phyloP scores from a whole-genome alignment of 2,113 vertebrate genomes.

The Hippocampus abdominalis region DNA sequence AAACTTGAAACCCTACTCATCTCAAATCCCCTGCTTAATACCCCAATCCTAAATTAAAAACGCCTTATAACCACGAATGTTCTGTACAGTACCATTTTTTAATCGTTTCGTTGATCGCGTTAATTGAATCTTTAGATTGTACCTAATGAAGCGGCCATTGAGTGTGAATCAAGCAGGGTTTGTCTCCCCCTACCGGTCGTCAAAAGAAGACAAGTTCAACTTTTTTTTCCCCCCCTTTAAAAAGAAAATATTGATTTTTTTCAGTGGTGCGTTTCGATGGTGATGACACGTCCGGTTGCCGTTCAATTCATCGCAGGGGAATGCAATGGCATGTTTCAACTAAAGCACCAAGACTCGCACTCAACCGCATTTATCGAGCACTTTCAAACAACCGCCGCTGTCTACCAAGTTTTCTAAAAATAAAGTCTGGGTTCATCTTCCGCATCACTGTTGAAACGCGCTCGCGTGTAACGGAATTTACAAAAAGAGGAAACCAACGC shows the following conservation, averaged over 20 bases:
- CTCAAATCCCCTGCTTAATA: too few species aligned
- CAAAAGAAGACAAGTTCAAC: not conserved
- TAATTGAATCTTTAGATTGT: not conserved
- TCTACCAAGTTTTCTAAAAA: not conserved
- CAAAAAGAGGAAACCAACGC: conserved; percentile 1
- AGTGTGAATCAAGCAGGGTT: not conserved
- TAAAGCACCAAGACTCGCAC: not conserved
- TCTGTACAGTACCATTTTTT: too few species aligned
- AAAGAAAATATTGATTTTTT: not conserved
- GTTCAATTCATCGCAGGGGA: not conserved
- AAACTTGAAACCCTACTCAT: too few species aligned
- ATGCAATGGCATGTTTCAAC: not conserved
- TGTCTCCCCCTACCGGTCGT: not conserved
- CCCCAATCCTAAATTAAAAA: too few species aligned
- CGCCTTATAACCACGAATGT: too few species aligned
- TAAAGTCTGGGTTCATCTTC: not conserved
- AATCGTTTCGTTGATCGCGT: not conserved
- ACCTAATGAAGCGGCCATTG: not conserved
- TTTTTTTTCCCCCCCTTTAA: not conserved
- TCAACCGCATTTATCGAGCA: too few species aligned
- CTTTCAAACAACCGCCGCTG: too few species aligned
- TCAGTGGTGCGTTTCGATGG: not conserved
- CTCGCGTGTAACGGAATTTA: not conserved
- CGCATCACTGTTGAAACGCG: not conserved
- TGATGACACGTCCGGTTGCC: not conserved